Evolutionary conservation across 1,140 invertebrate genomes (phyloP).

Genomic region (Wasmannia auropunctata): DNA sequence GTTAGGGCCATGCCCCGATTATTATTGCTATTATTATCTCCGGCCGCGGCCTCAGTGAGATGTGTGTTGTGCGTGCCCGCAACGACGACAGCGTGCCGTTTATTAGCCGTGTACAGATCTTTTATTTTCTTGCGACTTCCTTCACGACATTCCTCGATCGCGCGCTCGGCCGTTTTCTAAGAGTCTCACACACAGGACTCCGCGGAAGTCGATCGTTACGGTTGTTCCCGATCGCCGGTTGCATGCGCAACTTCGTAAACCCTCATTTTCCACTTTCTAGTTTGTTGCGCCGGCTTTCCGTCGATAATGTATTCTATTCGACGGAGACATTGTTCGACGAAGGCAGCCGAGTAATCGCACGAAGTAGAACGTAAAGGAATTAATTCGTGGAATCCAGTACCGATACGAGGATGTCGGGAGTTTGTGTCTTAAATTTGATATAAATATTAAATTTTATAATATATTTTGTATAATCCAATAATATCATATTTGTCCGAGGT

Average conservation of each 20-base stretch:
- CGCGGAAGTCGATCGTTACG: slow-evolving; percentile 28
- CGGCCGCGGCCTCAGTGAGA: too few relatives aligned
- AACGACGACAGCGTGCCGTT: background rate
- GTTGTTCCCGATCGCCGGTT: slow-evolving; percentile 6
- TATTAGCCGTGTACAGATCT: slow-evolving; percentile 17
- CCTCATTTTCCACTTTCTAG: slow-evolving; percentile 55
- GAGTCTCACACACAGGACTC: background rate
- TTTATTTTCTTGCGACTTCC: background rate
- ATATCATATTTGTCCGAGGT: background rate
- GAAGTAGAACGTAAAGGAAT: slow-evolving; percentile 23
- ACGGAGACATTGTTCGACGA: slow-evolving; percentile 15
- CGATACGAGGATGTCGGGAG: background rate
- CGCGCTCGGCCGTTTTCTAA: background rate
- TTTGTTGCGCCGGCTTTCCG: slow-evolving; percentile 29
- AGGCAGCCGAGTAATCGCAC: background rate
- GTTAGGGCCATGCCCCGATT: slow-evolving; percentile 49
- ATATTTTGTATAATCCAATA: background rate
- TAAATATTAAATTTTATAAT: slow-evolving; percentile 3
- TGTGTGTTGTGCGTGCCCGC: background rate
- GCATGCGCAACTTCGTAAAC: slow-evolving; percentile 32
- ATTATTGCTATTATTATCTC: slow-evolving; percentile 64
- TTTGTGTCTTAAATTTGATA: background rate
- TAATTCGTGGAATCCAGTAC: background rate
- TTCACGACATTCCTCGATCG: background rate
- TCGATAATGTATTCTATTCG: slow-evolving; percentile 27